A percentile compares a stretch with the other conserved stretches of the same genome.
Evolutionary conservation across 2,888 invertebrate species (phyloP).

Genomic region (Drosophila bunnanda): DNA sequence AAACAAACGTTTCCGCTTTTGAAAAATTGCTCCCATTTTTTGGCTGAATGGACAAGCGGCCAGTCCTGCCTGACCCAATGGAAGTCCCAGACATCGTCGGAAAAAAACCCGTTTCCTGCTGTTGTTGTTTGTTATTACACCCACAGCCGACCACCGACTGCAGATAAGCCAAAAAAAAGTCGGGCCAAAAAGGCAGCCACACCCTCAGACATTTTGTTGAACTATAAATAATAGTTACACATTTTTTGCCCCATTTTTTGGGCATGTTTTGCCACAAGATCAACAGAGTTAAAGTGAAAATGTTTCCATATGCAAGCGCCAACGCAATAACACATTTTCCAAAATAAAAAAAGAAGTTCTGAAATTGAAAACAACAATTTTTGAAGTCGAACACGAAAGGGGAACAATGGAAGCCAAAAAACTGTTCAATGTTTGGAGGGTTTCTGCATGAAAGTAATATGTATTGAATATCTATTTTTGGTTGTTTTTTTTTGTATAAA

Average conservation of each 20-base stretch:
- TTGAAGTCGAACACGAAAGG: constrained; percentile 7
- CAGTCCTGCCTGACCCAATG: constrained; percentile 39
- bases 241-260: constrained; percentile 17
- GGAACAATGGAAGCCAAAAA: constrained; percentile 9
- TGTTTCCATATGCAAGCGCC: constrained; percentile 28
- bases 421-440: not conserved
- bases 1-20: constrained; percentile 70
- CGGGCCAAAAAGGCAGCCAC: constrained; percentile 14
- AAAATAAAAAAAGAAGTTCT: not conserved
- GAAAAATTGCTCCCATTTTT: constrained; percentile 67
- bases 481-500: not conserved
- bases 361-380: constrained; percentile 11
- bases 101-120: constrained; percentile 41
- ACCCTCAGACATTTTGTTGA: constrained; percentile 30
- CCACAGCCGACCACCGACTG: constrained; percentile 25
- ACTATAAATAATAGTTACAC: constrained; percentile 52
- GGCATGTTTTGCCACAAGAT: constrained; percentile 37
- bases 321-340: constrained; percentile 18
- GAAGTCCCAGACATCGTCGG: constrained; percentile 46
- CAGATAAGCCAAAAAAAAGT: constrained; percentile 41
- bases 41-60: constrained; percentile 31
- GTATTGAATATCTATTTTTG: not conserved
- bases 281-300: constrained; percentile 27
- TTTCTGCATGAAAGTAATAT: not conserved
- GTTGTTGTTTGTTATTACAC: constrained; percentile 48